Evolutionary conservation across 1,140 invertebrate genomes (phyloP).

Genomic region (Micrasema longulum): DNA sequence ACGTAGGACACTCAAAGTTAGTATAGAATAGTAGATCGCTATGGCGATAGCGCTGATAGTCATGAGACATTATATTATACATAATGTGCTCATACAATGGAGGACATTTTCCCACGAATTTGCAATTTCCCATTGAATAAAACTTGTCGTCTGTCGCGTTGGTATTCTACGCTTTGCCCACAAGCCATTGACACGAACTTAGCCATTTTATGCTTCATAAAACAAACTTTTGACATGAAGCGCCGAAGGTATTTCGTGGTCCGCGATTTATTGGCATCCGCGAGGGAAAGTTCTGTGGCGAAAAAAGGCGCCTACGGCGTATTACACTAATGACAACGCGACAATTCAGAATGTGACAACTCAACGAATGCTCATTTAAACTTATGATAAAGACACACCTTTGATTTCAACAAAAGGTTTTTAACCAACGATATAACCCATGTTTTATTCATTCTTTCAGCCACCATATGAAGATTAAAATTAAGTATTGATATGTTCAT

Average conservation of each 20-base stretch:
- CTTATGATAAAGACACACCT: too few species aligned
- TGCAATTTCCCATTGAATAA: constrained; percentile 9
- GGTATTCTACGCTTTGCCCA: not conserved
- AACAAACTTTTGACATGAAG: constrained; percentile 24
- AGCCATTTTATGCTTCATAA: constrained; percentile 17
- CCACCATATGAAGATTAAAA: too few species aligned
- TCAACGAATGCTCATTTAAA: too few species aligned
- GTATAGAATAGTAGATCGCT: too few species aligned
- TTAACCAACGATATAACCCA: too few species aligned
- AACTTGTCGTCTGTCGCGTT: not conserved
- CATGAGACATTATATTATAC: constrained; percentile 1
- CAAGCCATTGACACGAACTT: constrained; percentile 22
- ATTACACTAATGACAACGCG: too few species aligned
- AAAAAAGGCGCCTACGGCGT: not conserved
- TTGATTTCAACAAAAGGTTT: too few species aligned
- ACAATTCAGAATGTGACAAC: too few species aligned
- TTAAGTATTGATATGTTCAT: too few species aligned
- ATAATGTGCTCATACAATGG: not conserved
- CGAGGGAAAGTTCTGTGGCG: not conserved
- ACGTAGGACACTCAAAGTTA: too few species aligned
- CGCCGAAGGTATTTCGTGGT: constrained; percentile 16
- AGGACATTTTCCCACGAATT: not conserved
- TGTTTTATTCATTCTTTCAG: too few species aligned
- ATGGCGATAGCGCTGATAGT: not conserved
- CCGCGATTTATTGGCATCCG: constrained; percentile 1